Percentiles rank a stretch among this genome's conserved stretches.
These are phyloP conservation scores for Oreotrochilus melanogaster DNA, from an alignment of 2,113 vertebrate genomes.

Conservation along the genomic window DNA sequence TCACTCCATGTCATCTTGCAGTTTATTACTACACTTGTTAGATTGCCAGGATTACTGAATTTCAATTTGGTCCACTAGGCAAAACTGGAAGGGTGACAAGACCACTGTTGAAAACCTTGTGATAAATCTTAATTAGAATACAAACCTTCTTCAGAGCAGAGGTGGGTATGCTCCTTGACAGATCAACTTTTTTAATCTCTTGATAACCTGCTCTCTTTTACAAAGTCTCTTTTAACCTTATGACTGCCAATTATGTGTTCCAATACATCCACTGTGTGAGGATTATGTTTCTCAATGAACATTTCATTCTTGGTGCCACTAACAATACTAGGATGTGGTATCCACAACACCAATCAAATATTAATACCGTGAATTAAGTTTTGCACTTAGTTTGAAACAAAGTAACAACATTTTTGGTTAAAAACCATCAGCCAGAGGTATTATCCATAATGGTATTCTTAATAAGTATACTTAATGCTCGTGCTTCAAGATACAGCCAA, in stretches of 20 bases:
- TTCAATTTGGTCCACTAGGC: background rate
- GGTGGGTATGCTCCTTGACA: background rate
- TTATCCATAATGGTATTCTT: background rate
- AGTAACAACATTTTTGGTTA: constrained; percentile 33
- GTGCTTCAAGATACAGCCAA: background rate
- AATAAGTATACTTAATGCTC: background rate
- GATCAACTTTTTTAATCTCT: constrained; percentile 57
- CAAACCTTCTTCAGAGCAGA: background rate
- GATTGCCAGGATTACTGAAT: background rate
- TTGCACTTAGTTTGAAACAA: constrained; percentile 53
- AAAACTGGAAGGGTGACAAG: background rate
- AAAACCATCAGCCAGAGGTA: constrained; percentile 26
- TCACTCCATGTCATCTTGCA: background rate
- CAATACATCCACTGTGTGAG: background rate
- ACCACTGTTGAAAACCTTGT: background rate
- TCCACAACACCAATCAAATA: constrained; percentile 58
- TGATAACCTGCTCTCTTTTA: background rate
- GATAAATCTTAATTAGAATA: constrained; percentile 42
- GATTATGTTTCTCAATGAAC: constrained; percentile 57
- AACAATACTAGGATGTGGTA: constrained; percentile 65
- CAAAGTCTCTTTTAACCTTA: constrained; percentile 49
- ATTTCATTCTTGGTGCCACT: constrained; percentile 26
- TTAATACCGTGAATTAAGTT: constrained; percentile 46
- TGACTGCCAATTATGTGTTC: constrained; percentile 36
- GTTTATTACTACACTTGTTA: background rate